phyloP scores from a whole-genome alignment of 2,888 invertebrate species.

The Pimpla rufipes region DNA sequence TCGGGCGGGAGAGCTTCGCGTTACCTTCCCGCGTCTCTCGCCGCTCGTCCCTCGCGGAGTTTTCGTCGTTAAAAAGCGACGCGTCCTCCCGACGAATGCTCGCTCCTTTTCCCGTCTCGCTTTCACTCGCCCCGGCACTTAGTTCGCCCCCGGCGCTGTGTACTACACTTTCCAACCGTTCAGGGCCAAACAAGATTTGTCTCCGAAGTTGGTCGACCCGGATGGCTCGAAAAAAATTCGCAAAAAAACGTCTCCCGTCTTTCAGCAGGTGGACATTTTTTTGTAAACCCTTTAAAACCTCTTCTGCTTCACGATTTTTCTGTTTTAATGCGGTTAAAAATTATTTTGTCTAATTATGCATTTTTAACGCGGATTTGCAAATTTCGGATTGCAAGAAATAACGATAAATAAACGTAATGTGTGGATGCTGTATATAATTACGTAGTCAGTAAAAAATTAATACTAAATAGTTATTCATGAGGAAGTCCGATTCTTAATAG shows the following conservation, averaged over 20 bases:
- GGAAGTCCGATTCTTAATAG: no score
- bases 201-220: slow-evolving; percentile 15
- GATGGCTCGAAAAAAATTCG: slow-evolving; percentile 35
- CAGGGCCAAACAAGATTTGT: slow-evolving; percentile 38
- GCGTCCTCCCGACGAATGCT: slow-evolving; percentile 74
- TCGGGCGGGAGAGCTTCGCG: slow-evolving; percentile 35
- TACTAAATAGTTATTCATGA: no score
- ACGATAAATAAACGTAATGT: no score
- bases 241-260: not conserved
- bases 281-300: not conserved
- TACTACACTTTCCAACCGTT: not conserved
- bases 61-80: slow-evolving; percentile 82
- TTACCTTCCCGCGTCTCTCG: slow-evolving; percentile 11
- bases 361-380: no score
- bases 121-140: slow-evolving; percentile 34
- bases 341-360: no score
- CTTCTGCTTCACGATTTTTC: not conserved
- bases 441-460: no score
- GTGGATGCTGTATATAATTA: no score
- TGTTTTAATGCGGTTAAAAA: no score
- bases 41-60: not conserved
- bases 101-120: slow-evolving; percentile 62
- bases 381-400: no score
- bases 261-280: not conserved
- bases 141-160: slow-evolving; percentile 4